Base-by-base conservation (phyloP, 2,888 invertebrate genomes). In the Dolichomitus sp. region DNA sequence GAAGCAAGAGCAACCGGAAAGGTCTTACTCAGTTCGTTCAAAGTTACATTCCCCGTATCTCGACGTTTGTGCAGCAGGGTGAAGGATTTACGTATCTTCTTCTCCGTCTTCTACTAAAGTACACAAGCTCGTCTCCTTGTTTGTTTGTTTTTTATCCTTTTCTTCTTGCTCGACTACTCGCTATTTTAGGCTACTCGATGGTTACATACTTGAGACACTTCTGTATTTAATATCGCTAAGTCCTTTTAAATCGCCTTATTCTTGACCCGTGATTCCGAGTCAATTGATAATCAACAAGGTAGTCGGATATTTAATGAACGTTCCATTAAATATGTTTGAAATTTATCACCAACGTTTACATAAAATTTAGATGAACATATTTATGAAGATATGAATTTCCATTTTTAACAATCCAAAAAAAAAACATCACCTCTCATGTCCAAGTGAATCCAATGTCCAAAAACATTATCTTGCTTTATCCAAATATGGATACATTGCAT, bases 11-110 rank as follows among this genome's bases (percentile, higher is more conserved):
- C 75, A 61, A 63, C 66, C 84, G 77, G 81, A 65, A 73, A 73
- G 75, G 81, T 70, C 81, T 73, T 81, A 74, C 63, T 84, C 80
- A 72, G 48, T 63, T 48, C 74, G 74, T 70, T 88, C 89, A 88
- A 89, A 90, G 87, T 85, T 87, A 85, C 87, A 84, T 85, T 19
- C 87, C 88, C 19, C 82, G 75, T 91, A 91, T 92, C 91, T 90
- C 89, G 86, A 88, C 88, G 88, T 90, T 88, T 88, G 87, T 87
- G 88, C 89, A 86, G 87, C 90, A 88, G 90, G 89, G 88, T 89
- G 87, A 88, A 89, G 89, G 91, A 92, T 92, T 92, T 92, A 92
- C 90, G 87, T 9, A 37, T 40, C 50, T 81, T 80, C 72, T 17
- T 66, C 65, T 50, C 50, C 50, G 33, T 11, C 69, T 11, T 63